Evolutionary conservation across 2,888 invertebrate genomes (phyloP).

Genomic region (Drosophila pseudotakahashii): DNA sequence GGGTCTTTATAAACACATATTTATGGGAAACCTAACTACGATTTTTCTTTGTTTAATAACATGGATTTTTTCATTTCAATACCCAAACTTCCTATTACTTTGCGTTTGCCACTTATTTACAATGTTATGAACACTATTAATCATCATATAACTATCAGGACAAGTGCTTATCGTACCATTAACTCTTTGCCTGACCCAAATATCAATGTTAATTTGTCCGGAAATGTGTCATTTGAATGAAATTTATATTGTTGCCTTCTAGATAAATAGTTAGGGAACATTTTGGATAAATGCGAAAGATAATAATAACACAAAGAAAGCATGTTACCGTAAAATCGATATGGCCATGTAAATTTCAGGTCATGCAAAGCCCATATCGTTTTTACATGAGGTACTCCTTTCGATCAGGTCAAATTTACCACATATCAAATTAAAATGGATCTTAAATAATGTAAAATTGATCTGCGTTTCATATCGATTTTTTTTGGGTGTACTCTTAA

Average conservation of each 20-base stretch:
- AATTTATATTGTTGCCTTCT: background rate
- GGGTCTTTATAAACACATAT: background rate
- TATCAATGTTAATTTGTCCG: slow-evolving; percentile 3
- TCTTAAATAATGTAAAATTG: too few relatives aligned
- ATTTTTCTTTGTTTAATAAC: background rate
- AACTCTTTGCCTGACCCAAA: background rate
- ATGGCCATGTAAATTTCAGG: too few relatives aligned
- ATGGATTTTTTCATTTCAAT: background rate
- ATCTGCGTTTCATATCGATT: too few relatives aligned
- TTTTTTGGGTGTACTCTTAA: too few relatives aligned
- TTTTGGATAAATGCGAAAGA: too few relatives aligned
- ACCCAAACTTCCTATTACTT: background rate
- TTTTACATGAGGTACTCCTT: too few relatives aligned
- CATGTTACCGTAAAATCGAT: too few relatives aligned
- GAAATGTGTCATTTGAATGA: slow-evolving; percentile 1
- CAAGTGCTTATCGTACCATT: slow-evolving; percentile 1
- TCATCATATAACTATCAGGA: slow-evolving; percentile 5
- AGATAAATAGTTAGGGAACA: too few relatives aligned
- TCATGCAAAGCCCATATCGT: too few relatives aligned
- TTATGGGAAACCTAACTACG: background rate
- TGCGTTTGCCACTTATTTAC: background rate
- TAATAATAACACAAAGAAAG: too few relatives aligned
- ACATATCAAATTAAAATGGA: too few relatives aligned
- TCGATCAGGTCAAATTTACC: too few relatives aligned
- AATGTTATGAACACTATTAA: slow-evolving; percentile 1